Conservation (phyloP, 1,140 invertebrate species). For the Pogonomyrmex californicus region DNA sequence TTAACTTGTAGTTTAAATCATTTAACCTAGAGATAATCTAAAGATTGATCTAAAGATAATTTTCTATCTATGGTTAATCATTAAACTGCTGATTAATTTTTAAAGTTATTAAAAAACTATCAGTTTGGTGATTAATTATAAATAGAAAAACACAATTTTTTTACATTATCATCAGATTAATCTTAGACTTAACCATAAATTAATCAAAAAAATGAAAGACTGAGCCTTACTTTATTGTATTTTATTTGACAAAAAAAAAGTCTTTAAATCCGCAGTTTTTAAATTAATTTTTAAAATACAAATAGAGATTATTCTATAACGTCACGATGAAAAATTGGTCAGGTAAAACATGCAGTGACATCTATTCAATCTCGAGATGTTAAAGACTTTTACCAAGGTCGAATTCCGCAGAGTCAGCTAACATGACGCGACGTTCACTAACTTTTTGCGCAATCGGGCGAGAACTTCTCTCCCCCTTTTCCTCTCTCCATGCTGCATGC, state of each 20-base stretch:
- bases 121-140: too few relatives aligned
- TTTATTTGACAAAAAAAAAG: background rate
- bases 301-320: background rate
- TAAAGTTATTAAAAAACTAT: too few relatives aligned
- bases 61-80: too few relatives aligned
- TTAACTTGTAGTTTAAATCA: too few relatives aligned
- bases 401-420: slow-evolving; percentile 49
- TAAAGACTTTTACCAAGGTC: slow-evolving; percentile 25
- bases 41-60: too few relatives aligned
- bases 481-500: background rate
- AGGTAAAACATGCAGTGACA: background rate
- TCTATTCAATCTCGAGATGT: slow-evolving; percentile 14
- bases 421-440: slow-evolving; percentile 19
- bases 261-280: background rate
- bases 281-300: background rate
- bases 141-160: too few relatives aligned
- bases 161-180: too few relatives aligned
- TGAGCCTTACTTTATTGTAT: background rate
- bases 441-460: slow-evolving; percentile 54
- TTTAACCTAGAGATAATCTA: too few relatives aligned
- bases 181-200: too few relatives aligned
- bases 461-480: slow-evolving; percentile 21
- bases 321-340: background rate
- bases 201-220: too few relatives aligned
- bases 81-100: too few relatives aligned